Conservation (phyloP, 2,113 vertebrate species). For the Myotis lucifugus region DNA sequence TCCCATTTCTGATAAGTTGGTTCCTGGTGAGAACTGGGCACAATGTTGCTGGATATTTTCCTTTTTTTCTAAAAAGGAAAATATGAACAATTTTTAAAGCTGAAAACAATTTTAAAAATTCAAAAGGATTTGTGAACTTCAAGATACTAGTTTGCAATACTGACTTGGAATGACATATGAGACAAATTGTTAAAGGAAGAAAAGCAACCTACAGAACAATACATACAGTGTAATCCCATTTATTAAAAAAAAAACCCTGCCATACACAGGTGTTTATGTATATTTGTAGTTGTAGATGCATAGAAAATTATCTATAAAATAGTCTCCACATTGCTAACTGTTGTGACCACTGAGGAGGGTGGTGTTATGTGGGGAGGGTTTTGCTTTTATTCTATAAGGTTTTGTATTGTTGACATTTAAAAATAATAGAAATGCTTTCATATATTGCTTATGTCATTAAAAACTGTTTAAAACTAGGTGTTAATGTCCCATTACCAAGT, state of each 20-base stretch:
- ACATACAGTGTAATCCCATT: neutral
- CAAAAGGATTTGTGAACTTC: neutral
- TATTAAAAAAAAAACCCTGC: neutral
- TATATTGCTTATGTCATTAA: neutral
- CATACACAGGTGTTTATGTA: neutral
- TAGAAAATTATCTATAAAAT: neutral
- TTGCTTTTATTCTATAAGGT: neutral
- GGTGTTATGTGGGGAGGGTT: neutral
- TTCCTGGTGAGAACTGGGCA: neutral
- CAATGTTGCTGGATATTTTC: neutral
- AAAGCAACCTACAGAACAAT: neutral
- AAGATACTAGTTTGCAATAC: neutral
- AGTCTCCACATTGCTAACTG: neutral
- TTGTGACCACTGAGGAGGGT: neutral
- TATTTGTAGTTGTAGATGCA: neutral
- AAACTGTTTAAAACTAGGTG: neutral
- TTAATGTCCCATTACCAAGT: neutral
- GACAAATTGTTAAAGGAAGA: neutral
- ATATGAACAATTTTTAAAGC: neutral
- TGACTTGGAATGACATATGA: neutral
- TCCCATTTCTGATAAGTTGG: neutral
- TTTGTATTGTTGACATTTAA: neutral
- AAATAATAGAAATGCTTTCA: neutral
- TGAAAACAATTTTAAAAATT: neutral
- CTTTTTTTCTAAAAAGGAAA: neutral